These are phyloP conservation scores for Sesia bembeciformis DNA, from an alignment of 2,888 invertebrate species.

Conservation along the genomic window DNA sequence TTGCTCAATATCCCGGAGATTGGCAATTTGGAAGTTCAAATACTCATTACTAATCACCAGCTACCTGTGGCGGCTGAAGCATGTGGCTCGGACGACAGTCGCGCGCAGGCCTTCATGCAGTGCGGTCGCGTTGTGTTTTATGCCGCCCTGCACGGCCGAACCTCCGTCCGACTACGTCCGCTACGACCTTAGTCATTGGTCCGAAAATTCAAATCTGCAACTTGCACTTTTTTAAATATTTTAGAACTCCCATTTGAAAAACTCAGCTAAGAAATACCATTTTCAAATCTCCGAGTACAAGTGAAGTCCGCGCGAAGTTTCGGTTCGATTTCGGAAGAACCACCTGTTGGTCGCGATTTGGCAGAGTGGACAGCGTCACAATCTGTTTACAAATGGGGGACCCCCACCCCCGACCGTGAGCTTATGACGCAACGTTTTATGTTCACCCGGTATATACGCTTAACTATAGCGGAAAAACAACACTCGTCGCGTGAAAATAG, in stretches of 20 bases:
- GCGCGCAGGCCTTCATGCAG: constrained; percentile 69
- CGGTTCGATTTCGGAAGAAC: constrained; percentile 16
- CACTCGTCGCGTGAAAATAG: constrained; percentile 55
- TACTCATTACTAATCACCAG: constrained; percentile 40
- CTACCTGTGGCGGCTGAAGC: constrained; percentile 62
- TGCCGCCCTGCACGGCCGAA: constrained; percentile 38
- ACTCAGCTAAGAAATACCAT: neutral
- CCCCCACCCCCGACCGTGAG: constrained; percentile 38
- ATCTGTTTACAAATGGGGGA: constrained; percentile 68
- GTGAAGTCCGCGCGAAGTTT: neutral
- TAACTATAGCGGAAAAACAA: constrained; percentile 69
- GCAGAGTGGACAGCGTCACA: constrained; percentile 56
- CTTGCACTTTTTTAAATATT: neutral
- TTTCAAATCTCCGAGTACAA: neutral
- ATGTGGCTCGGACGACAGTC: constrained; percentile 53
- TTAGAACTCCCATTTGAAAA: neutral
- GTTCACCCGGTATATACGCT: constrained; percentile 47
- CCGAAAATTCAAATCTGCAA: neutral
- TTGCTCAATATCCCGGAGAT: constrained; percentile 30
- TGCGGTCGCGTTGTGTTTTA: constrained; percentile 48
- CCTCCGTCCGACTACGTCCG: constrained; percentile 19
- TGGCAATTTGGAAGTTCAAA: constrained; percentile 39
- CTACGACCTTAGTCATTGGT: constrained; percentile 7
- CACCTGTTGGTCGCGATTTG: constrained; percentile 66
- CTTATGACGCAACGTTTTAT: constrained; percentile 65